phyloP scores from a whole-genome alignment of 1,140 invertebrate species.

The Neodiprion lecontei region DNA sequence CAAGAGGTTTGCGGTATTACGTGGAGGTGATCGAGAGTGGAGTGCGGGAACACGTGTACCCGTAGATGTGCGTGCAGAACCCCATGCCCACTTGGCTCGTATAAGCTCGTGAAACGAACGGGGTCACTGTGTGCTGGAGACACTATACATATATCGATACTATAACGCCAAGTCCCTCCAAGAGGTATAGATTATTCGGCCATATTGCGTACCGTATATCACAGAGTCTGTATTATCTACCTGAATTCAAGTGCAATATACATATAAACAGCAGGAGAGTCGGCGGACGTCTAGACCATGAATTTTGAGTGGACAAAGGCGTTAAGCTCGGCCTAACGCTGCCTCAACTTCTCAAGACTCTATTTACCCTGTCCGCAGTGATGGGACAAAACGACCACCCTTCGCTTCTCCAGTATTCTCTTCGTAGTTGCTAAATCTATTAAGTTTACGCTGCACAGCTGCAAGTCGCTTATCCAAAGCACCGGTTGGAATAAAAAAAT shows the following conservation, averaged over 20 bases:
- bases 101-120: neutral
- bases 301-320: constrained; percentile 42
- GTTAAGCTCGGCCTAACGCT: neutral
- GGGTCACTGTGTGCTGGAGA: neutral
- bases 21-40: no score
- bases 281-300: constrained; percentile 41
- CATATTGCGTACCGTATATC: constrained; percentile 1
- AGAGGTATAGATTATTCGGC: neutral
- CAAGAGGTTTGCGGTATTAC: no score
- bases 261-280: neutral
- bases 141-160: neutral
- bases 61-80: neutral
- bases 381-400: neutral
- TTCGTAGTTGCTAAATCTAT: neutral
- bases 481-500: no score
- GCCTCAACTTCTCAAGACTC: neutral
- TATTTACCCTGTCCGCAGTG: neutral
- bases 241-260: constrained; percentile 49
- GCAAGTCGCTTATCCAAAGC: no score
- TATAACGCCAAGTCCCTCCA: neutral
- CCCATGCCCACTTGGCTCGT: neutral
- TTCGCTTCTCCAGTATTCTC: neutral
- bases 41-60: neutral
- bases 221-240: neutral
- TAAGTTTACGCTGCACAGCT: no score